Percentiles rank a stretch among this genome's conserved stretches.
These are phyloP conservation scores for Tolmerus cingulatus DNA, from an alignment of 2,888 invertebrate species.

Conservation along the genomic window DNA sequence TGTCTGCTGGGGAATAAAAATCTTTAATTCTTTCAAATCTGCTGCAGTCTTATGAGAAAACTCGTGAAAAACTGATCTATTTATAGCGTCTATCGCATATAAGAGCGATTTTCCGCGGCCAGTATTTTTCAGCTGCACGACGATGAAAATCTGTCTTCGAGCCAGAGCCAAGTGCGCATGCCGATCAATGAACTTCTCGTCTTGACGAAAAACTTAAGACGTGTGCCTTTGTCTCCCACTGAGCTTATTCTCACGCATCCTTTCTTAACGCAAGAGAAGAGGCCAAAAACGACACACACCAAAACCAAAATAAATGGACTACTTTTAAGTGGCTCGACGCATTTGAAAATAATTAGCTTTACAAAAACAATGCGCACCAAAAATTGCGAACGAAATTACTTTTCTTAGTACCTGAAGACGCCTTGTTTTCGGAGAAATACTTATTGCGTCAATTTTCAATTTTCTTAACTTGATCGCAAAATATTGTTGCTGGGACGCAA, in stretches of 20 bases:
- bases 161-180: conserved; percentile 35
- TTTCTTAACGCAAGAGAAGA: neutral
- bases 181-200: conserved; percentile 41
- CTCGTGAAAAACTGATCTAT: conserved; percentile 63
- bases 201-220: neutral
- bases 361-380: neutral
- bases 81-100: conserved; percentile 54
- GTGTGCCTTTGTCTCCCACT: neutral
- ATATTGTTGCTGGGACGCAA: neutral
- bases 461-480: neutral
- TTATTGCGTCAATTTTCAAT: neutral
- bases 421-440: neutral
- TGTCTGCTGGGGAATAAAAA: neutral
- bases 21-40: conserved; percentile 23
- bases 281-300: neutral
- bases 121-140: neutral
- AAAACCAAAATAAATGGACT: conserved; percentile 24
- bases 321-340: neutral
- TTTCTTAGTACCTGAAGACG: neutral
- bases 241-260: neutral
- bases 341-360: neutral
- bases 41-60: conserved; percentile 57
- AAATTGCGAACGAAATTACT: neutral
- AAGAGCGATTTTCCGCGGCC: neutral
- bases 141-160: neutral